Conservation (phyloP, 2,113 vertebrate genomes). For the Potamarius usumacintae region DNA sequence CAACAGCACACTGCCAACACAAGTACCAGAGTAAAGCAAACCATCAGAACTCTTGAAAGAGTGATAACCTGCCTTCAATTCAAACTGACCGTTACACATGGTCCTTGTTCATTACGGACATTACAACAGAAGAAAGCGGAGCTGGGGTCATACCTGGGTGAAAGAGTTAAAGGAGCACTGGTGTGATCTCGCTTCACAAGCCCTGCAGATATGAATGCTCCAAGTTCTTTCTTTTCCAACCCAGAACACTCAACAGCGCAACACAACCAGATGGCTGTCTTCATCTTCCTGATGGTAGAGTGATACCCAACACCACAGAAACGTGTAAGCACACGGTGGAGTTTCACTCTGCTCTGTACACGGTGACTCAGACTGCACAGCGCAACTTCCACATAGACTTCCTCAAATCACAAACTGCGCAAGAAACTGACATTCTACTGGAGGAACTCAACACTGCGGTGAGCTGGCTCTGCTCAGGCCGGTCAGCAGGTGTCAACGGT, state of each 20-base stretch:
- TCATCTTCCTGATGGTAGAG: background rate
- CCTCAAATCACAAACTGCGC: background rate
- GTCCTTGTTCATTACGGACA: background rate
- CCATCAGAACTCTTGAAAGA: too few relatives aligned
- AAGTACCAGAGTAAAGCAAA: too few relatives aligned
- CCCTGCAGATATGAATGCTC: too few relatives aligned
- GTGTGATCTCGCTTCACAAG: too few relatives aligned
- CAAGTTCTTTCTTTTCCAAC: too few relatives aligned
- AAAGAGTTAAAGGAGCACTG: background rate
- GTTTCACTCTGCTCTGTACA: slow-evolving; percentile 72
- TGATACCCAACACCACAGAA: background rate
- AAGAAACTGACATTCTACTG: background rate
- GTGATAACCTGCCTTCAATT: background rate
- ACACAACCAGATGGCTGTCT: background rate
- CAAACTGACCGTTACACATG: background rate
- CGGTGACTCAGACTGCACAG: slow-evolving; percentile 69
- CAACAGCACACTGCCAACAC: too few relatives aligned
- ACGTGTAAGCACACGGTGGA: background rate
- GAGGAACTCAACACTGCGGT: background rate
- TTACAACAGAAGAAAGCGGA: too few relatives aligned
- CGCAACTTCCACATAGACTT: slow-evolving; percentile 44
- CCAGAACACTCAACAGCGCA: too few relatives aligned
- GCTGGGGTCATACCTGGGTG: too few relatives aligned
- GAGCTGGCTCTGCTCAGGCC: background rate
- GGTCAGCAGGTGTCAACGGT: background rate